Evolutionary conservation across 2,797 vertebrate species (phyloP).

Genomic region (Furcifer pardalis): DNA sequence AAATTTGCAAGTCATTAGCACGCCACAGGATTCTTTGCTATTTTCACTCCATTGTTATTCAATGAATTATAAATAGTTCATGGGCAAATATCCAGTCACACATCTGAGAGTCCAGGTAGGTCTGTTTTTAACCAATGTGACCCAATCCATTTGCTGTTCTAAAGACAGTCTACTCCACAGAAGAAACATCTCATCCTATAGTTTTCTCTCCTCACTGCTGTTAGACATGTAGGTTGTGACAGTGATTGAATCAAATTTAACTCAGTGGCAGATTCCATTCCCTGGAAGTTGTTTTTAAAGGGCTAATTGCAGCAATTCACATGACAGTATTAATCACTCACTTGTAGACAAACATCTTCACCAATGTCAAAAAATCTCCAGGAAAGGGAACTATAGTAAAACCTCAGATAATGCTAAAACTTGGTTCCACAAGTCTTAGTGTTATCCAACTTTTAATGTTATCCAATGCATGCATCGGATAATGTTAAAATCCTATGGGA

Average conservation of each 20-base stretch:
- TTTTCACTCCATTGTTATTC: not conserved
- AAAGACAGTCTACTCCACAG: not conserved
- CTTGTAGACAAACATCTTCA: slow-evolving; percentile 9
- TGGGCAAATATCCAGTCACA: not conserved
- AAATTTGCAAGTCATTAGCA: not conserved
- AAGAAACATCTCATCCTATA: not conserved
- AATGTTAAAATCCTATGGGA: too few species aligned
- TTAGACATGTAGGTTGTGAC: not conserved
- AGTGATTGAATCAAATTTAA: not conserved
- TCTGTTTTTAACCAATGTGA: not conserved
- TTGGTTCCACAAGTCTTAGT: too few species aligned
- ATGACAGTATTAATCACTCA: slow-evolving; percentile 4
- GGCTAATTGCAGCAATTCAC: slow-evolving; percentile 12
- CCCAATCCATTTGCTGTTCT: not conserved
- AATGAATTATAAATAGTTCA: not conserved
- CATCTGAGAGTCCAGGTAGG: not conserved
- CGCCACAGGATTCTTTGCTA: not conserved
- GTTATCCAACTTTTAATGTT: too few species aligned
- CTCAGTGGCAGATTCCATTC: not conserved
- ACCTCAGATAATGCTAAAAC: too few species aligned
- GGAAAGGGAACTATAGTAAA: slow-evolving; percentile 5
- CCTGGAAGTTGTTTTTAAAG: not conserved
- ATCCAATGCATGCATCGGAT: too few species aligned
- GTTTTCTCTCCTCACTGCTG: not conserved
- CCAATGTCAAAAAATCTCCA: not conserved